Evolutionary conservation across 2,113 vertebrate species (phyloP).

Genomic region (Noturus placidus): DNA sequence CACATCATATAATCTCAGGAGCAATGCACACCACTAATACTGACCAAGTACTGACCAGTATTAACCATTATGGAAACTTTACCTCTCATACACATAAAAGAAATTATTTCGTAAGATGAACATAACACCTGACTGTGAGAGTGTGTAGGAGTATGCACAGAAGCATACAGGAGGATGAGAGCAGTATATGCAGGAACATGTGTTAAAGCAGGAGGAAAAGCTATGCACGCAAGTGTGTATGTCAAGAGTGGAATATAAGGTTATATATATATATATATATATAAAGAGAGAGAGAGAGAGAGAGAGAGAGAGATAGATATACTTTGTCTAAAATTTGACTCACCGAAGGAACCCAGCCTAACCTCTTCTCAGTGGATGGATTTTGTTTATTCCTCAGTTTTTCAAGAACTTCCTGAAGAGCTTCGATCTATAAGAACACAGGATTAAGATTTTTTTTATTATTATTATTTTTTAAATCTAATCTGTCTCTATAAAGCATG

Average conservation of each 20-base stretch:
- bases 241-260: not conserved
- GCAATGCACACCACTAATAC: not conserved
- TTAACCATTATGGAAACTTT: not conserved
- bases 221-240: not conserved
- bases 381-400: conserved; percentile 67
- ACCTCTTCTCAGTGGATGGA: conserved; percentile 72
- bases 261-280: no score
- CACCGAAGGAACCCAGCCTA: conserved; percentile 75
- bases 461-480: no score
- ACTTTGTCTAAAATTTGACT: conserved; percentile 13
- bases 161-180: not conserved
- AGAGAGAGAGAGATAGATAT: not conserved
- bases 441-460: not conserved
- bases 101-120: not conserved
- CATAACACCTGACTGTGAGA: not conserved
- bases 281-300: no score
- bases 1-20: not conserved
- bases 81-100: not conserved
- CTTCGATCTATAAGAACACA: conserved; percentile 60
- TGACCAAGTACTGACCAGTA: not conserved
- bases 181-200: not conserved
- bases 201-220: not conserved
- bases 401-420: conserved; percentile 74
- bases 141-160: not conserved
- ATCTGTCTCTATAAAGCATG: not conserved